These are phyloP conservation scores for Pterois miles DNA, from an alignment of 2,797 vertebrate species.

Conservation along the genomic window DNA sequence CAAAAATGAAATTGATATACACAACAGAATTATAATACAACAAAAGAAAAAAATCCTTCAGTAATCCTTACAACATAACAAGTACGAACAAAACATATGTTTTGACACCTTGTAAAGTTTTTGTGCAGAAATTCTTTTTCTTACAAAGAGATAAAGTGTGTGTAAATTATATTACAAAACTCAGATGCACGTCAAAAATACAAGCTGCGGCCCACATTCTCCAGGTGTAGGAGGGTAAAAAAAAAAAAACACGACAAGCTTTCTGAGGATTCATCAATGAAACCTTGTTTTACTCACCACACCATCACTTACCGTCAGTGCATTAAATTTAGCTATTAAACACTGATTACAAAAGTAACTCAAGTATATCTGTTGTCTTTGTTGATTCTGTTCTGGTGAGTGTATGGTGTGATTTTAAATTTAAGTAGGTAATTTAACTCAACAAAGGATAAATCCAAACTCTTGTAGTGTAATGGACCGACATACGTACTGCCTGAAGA, in stretches of 20 bases:
- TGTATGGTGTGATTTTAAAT: background rate
- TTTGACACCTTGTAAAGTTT: slow-evolving; percentile 54
- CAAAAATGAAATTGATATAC: slow-evolving; percentile 63
- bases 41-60: slow-evolving; percentile 60
- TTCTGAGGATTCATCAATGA: slow-evolving; percentile 12
- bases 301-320: slow-evolving; percentile 17
- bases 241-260: slow-evolving; percentile 18
- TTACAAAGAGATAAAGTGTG: slow-evolving; percentile 63
- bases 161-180: slow-evolving; percentile 66
- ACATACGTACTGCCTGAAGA: background rate
- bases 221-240: slow-evolving; percentile 11
- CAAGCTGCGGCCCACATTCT: slow-evolving; percentile 43
- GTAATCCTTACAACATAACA: slow-evolving; percentile 57
- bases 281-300: slow-evolving; percentile 8
- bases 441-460: slow-evolving; percentile 21
- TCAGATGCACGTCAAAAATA: slow-evolving; percentile 44
- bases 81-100: slow-evolving; percentile 50
- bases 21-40: slow-evolving; percentile 72
- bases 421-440: background rate
- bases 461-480: slow-evolving; percentile 50
- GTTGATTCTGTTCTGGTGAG: background rate
- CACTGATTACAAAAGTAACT: slow-evolving; percentile 41
- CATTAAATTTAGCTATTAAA: slow-evolving; percentile 29
- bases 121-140: slow-evolving; percentile 70
- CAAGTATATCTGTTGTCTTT: background rate